Evolutionary conservation across 1,140 invertebrate genomes (phyloP), one percentile per base, ranked within the genome.

Genomic region (Zaprionus capensis): DNA sequence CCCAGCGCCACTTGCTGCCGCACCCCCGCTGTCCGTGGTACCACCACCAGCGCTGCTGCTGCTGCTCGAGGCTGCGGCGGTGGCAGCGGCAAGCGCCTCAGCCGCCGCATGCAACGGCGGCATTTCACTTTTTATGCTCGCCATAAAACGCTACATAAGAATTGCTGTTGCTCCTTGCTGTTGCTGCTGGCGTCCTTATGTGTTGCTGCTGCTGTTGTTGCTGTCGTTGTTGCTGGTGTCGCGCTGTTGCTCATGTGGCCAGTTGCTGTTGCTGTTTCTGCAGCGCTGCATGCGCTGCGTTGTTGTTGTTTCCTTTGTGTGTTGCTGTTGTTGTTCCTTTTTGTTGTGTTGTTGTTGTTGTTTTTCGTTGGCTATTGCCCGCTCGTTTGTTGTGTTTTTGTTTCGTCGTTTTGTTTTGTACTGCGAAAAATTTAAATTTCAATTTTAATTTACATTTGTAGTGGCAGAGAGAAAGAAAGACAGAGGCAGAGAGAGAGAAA

Each of bases 91-190:
- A 34, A 91, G 77, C 63, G 83, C 77, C 76, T 92, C 91, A 67
- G 91, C 91, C 91, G 91, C 85, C 91, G 91, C 85, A 77, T 92
- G 87, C 85, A 92, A 80, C 68, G 91, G 91, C 91, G 91, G 91
- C 91, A 92, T 92, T 81, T 92, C 91, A 64, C 68, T 84, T 80
- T 92, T 87, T 59, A 91, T 80, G 68, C 76, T 87, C 63, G 91
- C 81, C 91, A 92, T 92, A 62, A 62, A 82, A 83, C 84, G 82
- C 79, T 78, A 82, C 80, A 82, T 82, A 82, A 64, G 41, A 46
- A 75, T 81, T 64, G 65, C 80, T 71, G 68, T 81, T 46, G 44
- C 44, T 44, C 53, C 59, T 56, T 36, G 38, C 64, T 58, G 59
- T 62, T 64, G 75, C 64, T 73, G 71, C 70, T 73, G 55, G 51